Evolutionary conservation across 1,140 invertebrate genomes (phyloP), one percentile per base, ranked within the genome.

Genomic region (Phenacoccus solenopsis): DNA sequence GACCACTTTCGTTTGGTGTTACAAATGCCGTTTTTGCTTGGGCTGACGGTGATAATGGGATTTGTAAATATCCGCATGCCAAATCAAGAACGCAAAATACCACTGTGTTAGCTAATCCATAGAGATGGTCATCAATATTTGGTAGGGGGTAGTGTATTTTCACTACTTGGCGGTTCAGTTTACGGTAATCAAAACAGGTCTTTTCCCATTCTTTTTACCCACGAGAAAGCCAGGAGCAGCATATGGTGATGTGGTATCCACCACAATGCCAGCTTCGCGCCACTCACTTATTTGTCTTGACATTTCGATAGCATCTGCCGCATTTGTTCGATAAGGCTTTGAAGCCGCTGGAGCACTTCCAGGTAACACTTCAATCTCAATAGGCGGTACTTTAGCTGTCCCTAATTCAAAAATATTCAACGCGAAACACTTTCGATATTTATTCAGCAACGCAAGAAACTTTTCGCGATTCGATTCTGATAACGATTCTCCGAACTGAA

Each of bases 61-160:
- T 70, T 72, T 84, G 80, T 70, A 76, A 78, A 72, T 77, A 83
- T 0, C 81, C 81, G 27, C 72, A 75, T 0, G 71, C 71, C 5
- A 80, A 21, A 74, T 86, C 83, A 0, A 85, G 71, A 0, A 78
- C 78, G 0, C 77, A 75, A 72, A 84, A 84, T 71, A 78, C 81
- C 59, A 75, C 75, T 27, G 76, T 74, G n/a, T 77, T 77, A 2
- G 77, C 78, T 10, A 85, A 69, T 27, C 77, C 75, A 71, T 82
- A 78, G 68, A 81, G 71, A 20, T 78, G 79, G 16, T 82, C 80
- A 13, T 78, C 76, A 20, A 85, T 83, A 10, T 79, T 72, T 10
- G 84, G 83, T 12, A 86, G 64, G 0, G 84, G 84, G 74, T 79
- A 85, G 32, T 72, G 74, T 73, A 84, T 81, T 2, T 73, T 73